Conservation (phyloP, 2,113 vertebrate species). For the Scolopax mira region DNA sequence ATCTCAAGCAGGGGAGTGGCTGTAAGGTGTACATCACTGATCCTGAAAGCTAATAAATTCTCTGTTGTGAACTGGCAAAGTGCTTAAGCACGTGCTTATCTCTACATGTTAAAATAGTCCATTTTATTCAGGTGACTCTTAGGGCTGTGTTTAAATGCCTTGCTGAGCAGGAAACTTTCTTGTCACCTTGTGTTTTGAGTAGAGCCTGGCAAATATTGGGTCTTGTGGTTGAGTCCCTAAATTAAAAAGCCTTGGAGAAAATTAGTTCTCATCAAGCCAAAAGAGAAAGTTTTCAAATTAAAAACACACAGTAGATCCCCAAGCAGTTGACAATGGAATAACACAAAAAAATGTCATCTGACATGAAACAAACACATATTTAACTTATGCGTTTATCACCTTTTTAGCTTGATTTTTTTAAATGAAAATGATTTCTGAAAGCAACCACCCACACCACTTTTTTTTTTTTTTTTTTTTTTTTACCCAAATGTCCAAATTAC, state of each 20-base stretch:
- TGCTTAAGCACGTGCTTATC: not conserved
- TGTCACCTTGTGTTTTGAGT: not conserved
- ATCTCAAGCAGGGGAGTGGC: constrained; percentile 14
- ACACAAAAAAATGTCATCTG: not conserved
- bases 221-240: not conserved
- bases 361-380: not conserved
- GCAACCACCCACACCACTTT: not conserved
- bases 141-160: not conserved
- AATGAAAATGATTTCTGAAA: not conserved
- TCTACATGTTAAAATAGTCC: not conserved
- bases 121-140: not conserved
- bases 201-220: not conserved
- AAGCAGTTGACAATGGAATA: not conserved
- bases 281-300: not conserved
- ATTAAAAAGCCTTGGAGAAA: not conserved
- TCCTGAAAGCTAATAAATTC: not conserved
- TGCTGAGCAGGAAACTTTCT: not conserved
- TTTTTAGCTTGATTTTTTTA: not conserved
- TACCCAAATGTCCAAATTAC: not conserved
- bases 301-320: not conserved
- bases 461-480: not conserved
- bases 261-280: not conserved
- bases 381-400: not conserved
- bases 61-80: not conserved
- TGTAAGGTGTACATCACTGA: not conserved